Percentiles rank a stretch among this genome's conserved stretches.
phyloP scores from a whole-genome alignment of 2,888 invertebrate genomes.

The Archips xylosteana region DNA sequence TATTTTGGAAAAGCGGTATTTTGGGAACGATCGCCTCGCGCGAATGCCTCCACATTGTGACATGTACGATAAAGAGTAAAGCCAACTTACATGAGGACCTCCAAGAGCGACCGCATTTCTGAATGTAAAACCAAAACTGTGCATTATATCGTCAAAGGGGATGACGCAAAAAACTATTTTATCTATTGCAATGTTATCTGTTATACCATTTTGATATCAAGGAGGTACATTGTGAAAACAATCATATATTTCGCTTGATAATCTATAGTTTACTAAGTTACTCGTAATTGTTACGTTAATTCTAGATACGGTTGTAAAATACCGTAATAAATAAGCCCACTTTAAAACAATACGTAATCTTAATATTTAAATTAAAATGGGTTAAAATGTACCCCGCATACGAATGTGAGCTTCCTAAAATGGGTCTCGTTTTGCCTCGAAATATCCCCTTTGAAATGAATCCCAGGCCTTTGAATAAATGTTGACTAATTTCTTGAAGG shows the following conservation, averaged over 20 bases:
- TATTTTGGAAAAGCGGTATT: no score
- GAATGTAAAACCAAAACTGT: background rate
- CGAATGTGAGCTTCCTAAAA: no score
- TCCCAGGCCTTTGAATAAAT: no score
- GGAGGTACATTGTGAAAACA: slow-evolving; percentile 28
- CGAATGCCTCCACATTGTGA: background rate
- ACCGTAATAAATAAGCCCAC: background rate
- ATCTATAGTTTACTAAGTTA: slow-evolving; percentile 6
- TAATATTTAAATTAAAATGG: no score
- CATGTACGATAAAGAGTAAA: background rate
- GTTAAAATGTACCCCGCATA: no score
- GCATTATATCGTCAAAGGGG: slow-evolving; percentile 30
- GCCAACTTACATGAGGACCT: slow-evolving; percentile 34
- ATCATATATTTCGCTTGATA: slow-evolving; percentile 3
- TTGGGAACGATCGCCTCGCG: background rate
- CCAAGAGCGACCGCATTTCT: slow-evolving; percentile 30
- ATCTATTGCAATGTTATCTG: slow-evolving; percentile 40
- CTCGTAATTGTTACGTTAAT: slow-evolving; percentile 7
- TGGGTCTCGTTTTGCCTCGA: no score
- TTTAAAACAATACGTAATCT: background rate
- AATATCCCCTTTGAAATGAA: no score
- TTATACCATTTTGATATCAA: slow-evolving; percentile 30
- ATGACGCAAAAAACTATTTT: slow-evolving; percentile 35
- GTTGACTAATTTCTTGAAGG: no score
- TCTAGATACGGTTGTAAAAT: background rate